Evolutionary conservation across 2,888 invertebrate species (phyloP).

Genomic region (Coleophora flavipennella): DNA sequence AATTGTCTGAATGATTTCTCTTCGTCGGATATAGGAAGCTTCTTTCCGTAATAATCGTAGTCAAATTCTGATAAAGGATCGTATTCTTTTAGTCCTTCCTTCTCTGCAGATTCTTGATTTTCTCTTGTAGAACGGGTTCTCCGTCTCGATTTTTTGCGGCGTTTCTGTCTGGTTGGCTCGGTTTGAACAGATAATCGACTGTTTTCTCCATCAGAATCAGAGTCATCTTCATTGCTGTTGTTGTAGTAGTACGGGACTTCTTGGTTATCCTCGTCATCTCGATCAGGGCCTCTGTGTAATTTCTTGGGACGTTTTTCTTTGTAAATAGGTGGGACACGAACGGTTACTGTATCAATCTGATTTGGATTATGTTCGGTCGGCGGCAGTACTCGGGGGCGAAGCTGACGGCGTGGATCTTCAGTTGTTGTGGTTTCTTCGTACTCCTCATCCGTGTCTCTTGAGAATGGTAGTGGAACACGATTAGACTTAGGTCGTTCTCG

Average conservation of each 20-base stretch:
- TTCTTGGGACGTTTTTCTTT: constrained; percentile 57
- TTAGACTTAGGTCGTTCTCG: constrained; percentile 31
- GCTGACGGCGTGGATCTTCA: constrained; percentile 47
- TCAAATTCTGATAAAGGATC: constrained; percentile 38
- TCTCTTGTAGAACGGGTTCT: constrained; percentile 31
- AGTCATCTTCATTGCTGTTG: constrained; percentile 12
- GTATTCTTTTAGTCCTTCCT: constrained; percentile 6
- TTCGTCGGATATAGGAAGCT: constrained; percentile 46
- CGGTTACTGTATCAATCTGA: constrained; percentile 65
- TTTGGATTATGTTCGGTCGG: constrained; percentile 65
- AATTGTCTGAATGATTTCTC: constrained; percentile 41
- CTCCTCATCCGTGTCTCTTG: constrained; percentile 27
- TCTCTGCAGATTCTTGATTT: constrained; percentile 4
- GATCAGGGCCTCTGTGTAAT: constrained; percentile 44
- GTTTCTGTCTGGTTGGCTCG: constrained; percentile 38
- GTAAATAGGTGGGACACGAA: constrained; percentile 64
- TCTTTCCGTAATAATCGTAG: constrained; percentile 55
- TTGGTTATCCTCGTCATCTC: constrained; percentile 27
- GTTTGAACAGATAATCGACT: constrained; percentile 31
- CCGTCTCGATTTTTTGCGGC: constrained; percentile 41
- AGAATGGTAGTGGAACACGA: constrained; percentile 28
- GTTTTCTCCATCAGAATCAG: constrained; percentile 27
- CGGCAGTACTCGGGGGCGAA: constrained; percentile 57
- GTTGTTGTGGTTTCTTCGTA: constrained; percentile 58
- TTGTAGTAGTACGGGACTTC: constrained; percentile 18